phyloP scores from a whole-genome alignment of 2,888 invertebrate genomes.

The Stegophylla sp. region DNA sequence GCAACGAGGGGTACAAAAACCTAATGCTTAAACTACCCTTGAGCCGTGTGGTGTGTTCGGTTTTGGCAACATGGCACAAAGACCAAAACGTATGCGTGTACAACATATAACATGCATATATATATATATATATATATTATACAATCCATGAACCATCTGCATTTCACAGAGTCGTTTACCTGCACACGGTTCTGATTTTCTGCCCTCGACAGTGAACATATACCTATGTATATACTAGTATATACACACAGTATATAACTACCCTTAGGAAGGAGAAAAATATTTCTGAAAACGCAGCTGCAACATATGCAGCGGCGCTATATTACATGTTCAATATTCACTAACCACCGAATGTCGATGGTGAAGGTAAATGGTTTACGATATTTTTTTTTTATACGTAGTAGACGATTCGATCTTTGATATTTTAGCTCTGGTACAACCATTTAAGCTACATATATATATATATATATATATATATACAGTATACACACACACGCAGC shows the following conservation, averaged over 20 bases:
- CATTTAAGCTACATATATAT: no score
- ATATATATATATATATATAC: not conserved
- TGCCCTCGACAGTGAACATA: slow-evolving; percentile 32
- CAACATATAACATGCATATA: not conserved
- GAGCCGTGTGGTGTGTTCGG: no score
- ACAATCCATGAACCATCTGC: slow-evolving; percentile 41
- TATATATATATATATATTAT: no score
- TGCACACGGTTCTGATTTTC: slow-evolving; percentile 43
- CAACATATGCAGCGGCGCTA: not conserved
- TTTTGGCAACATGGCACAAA: slow-evolving; percentile 11
- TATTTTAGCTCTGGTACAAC: no score
- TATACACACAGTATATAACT: no score
- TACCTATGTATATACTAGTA: no score
- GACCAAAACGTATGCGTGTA: not conserved
- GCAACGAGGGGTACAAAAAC: no score
- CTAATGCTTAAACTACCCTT: no score
- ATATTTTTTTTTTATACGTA: no score
- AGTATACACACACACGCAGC: not conserved
- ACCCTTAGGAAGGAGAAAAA: slow-evolving; percentile 48
- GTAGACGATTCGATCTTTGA: no score
- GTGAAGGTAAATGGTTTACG: no score
- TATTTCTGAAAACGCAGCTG: slow-evolving; percentile 47
- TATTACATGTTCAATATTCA: not conserved
- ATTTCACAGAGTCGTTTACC: slow-evolving; percentile 33
- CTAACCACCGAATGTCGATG: no score